phyloP scores from a whole-genome alignment of 2,113 vertebrate species.

The Riparia riparia region DNA sequence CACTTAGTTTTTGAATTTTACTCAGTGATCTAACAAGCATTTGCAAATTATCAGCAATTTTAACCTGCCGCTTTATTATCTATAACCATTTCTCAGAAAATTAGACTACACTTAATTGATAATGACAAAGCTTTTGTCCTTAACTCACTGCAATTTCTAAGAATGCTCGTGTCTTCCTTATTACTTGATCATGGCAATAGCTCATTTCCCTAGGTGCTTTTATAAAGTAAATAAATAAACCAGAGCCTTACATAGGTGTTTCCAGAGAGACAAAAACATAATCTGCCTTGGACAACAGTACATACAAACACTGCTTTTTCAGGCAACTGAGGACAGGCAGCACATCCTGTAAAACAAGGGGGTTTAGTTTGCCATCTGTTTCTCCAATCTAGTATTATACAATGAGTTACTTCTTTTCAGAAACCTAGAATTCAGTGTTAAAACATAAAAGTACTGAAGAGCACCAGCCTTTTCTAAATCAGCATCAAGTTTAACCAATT shows the following conservation, averaged over 20 bases:
- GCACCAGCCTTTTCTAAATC: not conserved
- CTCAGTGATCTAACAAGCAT: not conserved
- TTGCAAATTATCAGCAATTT: not conserved
- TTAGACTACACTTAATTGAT: not conserved
- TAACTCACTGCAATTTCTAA: not conserved
- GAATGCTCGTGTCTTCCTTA: not conserved
- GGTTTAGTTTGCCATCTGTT: not conserved
- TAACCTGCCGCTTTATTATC: not conserved
- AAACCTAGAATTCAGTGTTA: not conserved
- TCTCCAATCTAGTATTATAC: not conserved
- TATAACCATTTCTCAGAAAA: not conserved
- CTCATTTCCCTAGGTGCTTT: not conserved
- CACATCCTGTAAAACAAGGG: not conserved
- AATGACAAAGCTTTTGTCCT: not conserved
- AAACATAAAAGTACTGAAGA: not conserved
- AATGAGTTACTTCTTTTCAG: not conserved
- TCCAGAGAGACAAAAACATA: not conserved
- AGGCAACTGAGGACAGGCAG: not conserved
- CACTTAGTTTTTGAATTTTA: not conserved
- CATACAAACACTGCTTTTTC: not conserved
- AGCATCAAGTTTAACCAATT: not conserved
- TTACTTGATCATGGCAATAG: not conserved
- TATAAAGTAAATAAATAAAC: not conserved
- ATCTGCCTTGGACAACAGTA: not conserved
- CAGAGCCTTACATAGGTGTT: not conserved